Evolutionary conservation across 1,140 invertebrate species (phyloP).

Genomic region (Periplaneta americana): DNA sequence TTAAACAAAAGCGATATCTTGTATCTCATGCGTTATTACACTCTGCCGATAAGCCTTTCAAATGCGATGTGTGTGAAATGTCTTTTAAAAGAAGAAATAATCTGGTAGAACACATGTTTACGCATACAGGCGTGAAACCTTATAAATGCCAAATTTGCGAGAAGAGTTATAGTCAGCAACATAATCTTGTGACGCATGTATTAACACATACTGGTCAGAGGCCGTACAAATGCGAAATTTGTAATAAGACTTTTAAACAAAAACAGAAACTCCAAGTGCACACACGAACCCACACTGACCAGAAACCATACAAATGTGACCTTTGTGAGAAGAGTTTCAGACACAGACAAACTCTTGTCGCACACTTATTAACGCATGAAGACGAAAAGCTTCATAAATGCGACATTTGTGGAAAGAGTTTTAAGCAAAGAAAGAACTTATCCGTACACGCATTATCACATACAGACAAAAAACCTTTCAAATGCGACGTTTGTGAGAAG

Average conservation of each 20-base stretch:
- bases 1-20: slow-evolving; percentile 25
- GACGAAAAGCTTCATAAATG: no score
- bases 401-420: no score
- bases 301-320: no score
- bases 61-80: slow-evolving; percentile 46
- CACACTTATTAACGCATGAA: no score
- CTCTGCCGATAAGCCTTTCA: slow-evolving; percentile 19
- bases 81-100: slow-evolving; percentile 28
- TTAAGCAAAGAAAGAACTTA: no score
- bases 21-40: neutral
- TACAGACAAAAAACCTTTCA: no score
- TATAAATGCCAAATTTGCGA: slow-evolving; percentile 1
- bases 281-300: no score
- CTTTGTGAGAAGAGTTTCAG: no score
- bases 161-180: neutral
- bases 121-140: slow-evolving; percentile 14
- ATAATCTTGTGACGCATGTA: neutral
- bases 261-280: neutral
- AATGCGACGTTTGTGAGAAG: no score
- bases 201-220: slow-evolving; percentile 64
- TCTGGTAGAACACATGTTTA: neutral
- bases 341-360: no score
- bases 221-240: slow-evolving; percentile 50
- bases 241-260: slow-evolving; percentile 33
- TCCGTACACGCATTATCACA: no score